These are phyloP conservation scores for Deroptyus accipitrinus DNA, from an alignment of 2,113 vertebrate species.

Conservation along the genomic window DNA sequence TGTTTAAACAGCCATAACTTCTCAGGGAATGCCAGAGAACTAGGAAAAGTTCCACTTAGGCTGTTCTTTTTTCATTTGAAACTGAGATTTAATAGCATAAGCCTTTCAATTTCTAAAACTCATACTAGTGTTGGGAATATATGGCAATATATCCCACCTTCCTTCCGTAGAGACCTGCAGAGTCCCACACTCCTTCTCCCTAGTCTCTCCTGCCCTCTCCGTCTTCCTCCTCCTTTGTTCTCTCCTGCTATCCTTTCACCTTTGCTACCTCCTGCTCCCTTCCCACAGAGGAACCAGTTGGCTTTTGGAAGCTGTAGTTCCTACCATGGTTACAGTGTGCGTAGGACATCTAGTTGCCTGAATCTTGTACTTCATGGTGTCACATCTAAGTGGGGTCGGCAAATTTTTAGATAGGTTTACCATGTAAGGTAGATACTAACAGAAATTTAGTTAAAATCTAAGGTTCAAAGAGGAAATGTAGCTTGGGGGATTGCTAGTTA, in stretches of 20 bases:
- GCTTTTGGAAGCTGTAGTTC: neutral
- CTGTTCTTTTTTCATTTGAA: neutral
- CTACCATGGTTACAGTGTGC: rapidly evolving
- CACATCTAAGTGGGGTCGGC: neutral
- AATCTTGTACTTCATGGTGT: neutral
- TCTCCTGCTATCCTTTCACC: neutral
- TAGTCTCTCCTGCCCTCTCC: neutral
- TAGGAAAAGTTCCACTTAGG: neutral
- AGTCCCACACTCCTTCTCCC: rapidly evolving
- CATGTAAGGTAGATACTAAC: neutral
- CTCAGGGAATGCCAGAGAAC: rapidly evolving
- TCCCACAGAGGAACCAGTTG: neutral
- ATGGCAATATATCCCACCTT: neutral
- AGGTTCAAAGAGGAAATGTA: neutral
- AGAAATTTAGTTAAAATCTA: neutral
- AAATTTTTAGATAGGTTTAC: neutral
- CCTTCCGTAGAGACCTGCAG: rapidly evolving
- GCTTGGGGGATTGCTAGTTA: neutral
- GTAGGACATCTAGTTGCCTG: neutral
- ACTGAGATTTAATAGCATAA: neutral
- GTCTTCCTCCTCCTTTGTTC: neutral
- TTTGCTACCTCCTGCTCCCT: neutral
- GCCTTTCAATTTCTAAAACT: rapidly evolving
- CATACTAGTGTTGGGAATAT: neutral
- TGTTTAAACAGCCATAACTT: rapidly evolving